Conservation (phyloP, 2,797 vertebrate species). For the Adrianichthys oophorus region DNA sequence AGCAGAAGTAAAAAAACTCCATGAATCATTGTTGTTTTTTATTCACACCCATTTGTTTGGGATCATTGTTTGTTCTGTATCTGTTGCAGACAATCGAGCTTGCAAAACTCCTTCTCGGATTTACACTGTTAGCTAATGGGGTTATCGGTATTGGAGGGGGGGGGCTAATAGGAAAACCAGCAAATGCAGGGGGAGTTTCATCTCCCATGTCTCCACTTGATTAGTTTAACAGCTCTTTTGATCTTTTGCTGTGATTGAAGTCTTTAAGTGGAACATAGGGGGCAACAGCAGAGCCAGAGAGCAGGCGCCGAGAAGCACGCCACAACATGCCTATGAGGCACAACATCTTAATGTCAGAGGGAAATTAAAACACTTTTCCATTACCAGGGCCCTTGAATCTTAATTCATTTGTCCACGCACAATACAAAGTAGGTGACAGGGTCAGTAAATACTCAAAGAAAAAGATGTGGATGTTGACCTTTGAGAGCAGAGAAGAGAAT, state of each 20-base stretch:
- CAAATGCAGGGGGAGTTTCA: constrained; percentile 78
- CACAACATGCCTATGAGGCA: constrained; percentile 94
- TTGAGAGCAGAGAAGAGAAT: constrained; percentile 70
- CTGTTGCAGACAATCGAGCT: constrained; percentile 82
- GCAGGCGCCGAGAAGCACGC: constrained; percentile 82
- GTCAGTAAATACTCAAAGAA: constrained; percentile 82
- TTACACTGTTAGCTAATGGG: constrained; percentile 73
- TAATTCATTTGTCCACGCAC: constrained; percentile 89
- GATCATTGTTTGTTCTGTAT: constrained; percentile 72
- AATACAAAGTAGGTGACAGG: constrained; percentile 83
- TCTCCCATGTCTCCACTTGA: constrained; percentile 91
- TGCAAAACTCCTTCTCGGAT: constrained; percentile 69
- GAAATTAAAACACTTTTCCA: constrained; percentile 98
- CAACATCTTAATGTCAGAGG: constrained; percentile 97
- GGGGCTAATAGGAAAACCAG: constrained; percentile 69
- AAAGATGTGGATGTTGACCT: constrained; percentile 78
- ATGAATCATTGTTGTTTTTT: constrained; percentile 36
- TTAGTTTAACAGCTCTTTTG: constrained; percentile 95
- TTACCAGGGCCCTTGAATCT: constrained; percentile 89
- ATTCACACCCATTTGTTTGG: constrained; percentile 64
- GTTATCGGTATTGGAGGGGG: constrained; percentile 65
- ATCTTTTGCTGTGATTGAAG: constrained; percentile 98
- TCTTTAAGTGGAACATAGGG: constrained; percentile 93
- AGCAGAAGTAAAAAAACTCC: constrained; percentile 27
- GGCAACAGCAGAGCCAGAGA: constrained; percentile 85